Conservation (phyloP, 2,113 vertebrate genomes). For the Ifrita kowaldi region DNA sequence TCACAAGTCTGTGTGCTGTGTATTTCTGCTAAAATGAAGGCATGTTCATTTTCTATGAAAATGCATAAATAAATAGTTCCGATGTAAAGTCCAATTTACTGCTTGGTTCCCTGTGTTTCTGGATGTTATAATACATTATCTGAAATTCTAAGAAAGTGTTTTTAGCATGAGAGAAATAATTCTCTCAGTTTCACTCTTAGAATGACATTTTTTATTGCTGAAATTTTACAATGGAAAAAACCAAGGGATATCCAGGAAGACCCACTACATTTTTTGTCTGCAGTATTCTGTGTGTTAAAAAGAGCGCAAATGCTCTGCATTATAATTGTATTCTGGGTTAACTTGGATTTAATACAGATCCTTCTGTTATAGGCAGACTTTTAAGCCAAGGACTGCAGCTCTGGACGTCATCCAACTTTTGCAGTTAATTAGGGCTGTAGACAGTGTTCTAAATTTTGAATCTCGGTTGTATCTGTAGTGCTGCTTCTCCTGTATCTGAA, state of each 20-base stretch:
- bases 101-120: not conserved
- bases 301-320: not conserved
- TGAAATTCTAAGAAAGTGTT: not conserved
- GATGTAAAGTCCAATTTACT: not conserved
- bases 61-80: not conserved
- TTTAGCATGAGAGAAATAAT: not conserved
- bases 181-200: not conserved
- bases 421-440: constrained; percentile 36
- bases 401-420: constrained; percentile 24
- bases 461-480: not conserved
- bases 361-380: not conserved
- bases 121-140: not conserved
- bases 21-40: not conserved
- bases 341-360: not conserved
- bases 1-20: not conserved
- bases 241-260: rapidly evolving
- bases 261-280: not conserved
- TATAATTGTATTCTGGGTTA: constrained; percentile 9
- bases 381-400: constrained; percentile 1
- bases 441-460: constrained; percentile 41
- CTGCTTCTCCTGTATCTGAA: not conserved
- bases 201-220: not conserved
- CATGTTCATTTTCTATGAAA: not conserved
- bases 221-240: not conserved
- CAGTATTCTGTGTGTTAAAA: not conserved